phyloP scores from a whole-genome alignment of 2,113 vertebrate species.

The Callionymus lyra region DNA sequence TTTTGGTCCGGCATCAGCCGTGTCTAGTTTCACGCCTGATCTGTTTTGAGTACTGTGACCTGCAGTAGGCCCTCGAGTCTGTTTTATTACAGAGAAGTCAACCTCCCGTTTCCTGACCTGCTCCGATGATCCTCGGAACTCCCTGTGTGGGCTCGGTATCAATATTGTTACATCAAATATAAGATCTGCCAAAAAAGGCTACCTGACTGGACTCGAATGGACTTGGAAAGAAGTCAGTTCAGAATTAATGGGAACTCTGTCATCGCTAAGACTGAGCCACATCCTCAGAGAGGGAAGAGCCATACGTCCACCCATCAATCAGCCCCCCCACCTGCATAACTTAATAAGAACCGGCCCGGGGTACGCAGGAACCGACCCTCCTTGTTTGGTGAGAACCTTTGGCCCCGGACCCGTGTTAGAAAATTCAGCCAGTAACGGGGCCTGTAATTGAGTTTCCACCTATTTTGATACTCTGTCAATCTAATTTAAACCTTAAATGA shows the following conservation, averaged over 20 bases:
- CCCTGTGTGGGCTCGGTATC: conserved; percentile 16
- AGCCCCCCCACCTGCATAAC: conserved; percentile 25
- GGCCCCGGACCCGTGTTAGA: conserved; percentile 35
- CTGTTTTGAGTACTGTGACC: conserved; percentile 35
- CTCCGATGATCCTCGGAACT: conserved; percentile 6
- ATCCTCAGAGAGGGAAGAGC: conserved; percentile 13
- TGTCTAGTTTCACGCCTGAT: conserved; percentile 39
- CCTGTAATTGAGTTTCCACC: conserved; percentile 54
- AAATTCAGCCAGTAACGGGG: conserved; percentile 36
- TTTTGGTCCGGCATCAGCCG: conserved; percentile 33
- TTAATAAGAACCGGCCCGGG: conserved; percentile 29
- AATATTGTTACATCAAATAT: conserved; percentile 13
- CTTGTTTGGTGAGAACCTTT: conserved; percentile 48
- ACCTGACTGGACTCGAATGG: conserved; percentile 7
- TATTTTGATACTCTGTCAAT: conserved; percentile 57
- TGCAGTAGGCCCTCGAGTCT: conserved; percentile 14
- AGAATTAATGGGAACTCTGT: conserved; percentile 15
- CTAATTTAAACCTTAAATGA: conserved; percentile 52
- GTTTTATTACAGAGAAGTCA: conserved; percentile 19
- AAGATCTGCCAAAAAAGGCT: not conserved
- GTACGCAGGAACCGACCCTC: conserved; percentile 30
- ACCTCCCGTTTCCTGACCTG: conserved; percentile 1
- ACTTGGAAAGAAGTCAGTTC: not conserved
- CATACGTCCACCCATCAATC: conserved; percentile 33
- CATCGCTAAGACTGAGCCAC: conserved; percentile 4